Base-by-base conservation (phyloP, 2,113 vertebrate genomes). In the Salvelinus sp. region DNA sequence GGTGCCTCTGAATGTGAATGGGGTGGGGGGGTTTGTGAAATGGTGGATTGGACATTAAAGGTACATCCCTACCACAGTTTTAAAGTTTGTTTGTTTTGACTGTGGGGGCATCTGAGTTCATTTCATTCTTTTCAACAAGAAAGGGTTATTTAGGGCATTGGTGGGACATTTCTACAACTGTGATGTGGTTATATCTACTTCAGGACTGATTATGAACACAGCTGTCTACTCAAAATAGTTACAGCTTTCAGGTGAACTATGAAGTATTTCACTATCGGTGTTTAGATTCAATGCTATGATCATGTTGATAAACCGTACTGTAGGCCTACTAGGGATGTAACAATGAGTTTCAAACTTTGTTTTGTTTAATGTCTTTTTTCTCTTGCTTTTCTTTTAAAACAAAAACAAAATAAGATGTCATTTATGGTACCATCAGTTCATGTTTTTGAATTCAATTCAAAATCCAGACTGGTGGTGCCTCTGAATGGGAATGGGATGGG, bases 31-130 rank as follows among this genome's bases (percentile, higher is more conserved):
- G 38, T 7, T 38, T 16, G 28, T 68, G 30, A 33, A 33, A 9
- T 33, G 30, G 16, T 68, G 66, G 66, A 33, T 2, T 33, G 7
- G 18, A 68, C 18, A 68, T 33, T 68, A 68, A 68, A 68, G 50
- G 66, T 30, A 68, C 66, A 68, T 38, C 65, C 65, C 30, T 25
- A 68, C 14, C 18, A 20, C 28, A 20, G 28, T 20, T 9, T 28
- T 66, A 27, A 66, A 66, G 64, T 66, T 66, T 30, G 27, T 66
- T 66, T 66, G 64, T 28, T 66, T 38, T 38, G 66, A 38, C 66
- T 10, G 18, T 54, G 30, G 28, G 7, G 66, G 30, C 16, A n/a
- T 20, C 5, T 68, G 28, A 68, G 66, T 68, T 68, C 18, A n/a
- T 68, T 38, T n/a, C 18, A 33, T 68, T 68, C 1, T 68, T 68